Evolutionary conservation across 2,113 vertebrate genomes (phyloP), one percentile per base, ranked within the genome.

Genomic region (Corythornis vintsioides): DNA sequence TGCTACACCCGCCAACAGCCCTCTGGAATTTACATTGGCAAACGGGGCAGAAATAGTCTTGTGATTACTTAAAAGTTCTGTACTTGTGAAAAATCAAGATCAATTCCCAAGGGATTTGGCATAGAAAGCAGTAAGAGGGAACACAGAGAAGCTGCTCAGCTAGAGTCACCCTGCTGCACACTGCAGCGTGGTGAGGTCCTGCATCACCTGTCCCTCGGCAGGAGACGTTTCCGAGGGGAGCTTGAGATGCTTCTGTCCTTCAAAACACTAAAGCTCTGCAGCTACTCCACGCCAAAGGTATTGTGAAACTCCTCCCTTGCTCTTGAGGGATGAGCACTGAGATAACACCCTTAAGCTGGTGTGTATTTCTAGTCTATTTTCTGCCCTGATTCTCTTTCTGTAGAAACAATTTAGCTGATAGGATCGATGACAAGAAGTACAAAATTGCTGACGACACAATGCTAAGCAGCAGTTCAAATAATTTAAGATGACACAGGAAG

Each of bases 391-490:
- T 77, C 17, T 92, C 82, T 92, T 79, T 86, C 79, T 71, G 45
- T 31, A 91, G 66, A 86, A 95, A 83, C 77, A 92, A 88, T 90
- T 96, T 92, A 97, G 85, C 85, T 95, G 93, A 95, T 84, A 88
- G 78, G 89, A 97, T 96, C 95, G 94, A 97, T 92, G 90, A 94
- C 90, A 59, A 85, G 87, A 92, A 47, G 69, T 74, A 89, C 55
- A 80, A 81, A 96, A 93, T 47, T 93, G 86, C 96, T 95, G 94
- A 97, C 83, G 93, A 90, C 90, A 96, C 77, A 90, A 72, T 80
- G 91, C 87, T 92, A 95, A 97, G 93, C 88, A 85, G 85, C 80
- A 92, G 88, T 95, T 94, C 85, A 97, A 97, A 95, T 90, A 96
- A 95, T 64, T 80, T 95, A 74, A 59, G 76, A 95, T 92, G 94